These are phyloP conservation scores for Smutsia temminckii DNA, from an alignment of 2,797 vertebrate species.

Conservation along the genomic window DNA sequence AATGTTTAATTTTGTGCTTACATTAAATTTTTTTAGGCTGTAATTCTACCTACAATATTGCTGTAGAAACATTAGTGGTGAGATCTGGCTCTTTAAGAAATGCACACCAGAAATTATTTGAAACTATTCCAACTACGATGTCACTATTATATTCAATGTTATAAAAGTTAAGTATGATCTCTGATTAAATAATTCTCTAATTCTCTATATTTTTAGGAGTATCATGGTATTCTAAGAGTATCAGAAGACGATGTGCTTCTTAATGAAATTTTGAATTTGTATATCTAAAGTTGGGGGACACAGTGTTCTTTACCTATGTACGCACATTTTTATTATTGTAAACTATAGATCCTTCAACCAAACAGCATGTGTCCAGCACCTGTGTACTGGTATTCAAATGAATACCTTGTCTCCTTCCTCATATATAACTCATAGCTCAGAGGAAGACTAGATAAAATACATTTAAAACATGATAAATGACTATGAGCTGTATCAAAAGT, in stretches of 20 bases:
- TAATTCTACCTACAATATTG: slow-evolving; percentile 2
- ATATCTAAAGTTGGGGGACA: not conserved
- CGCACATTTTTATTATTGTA: slow-evolving; percentile 26
- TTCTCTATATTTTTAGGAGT: slow-evolving; percentile 35
- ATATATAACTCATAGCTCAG: not conserved
- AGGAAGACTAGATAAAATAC: not conserved
- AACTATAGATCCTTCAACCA: not conserved
- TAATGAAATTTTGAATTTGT: slow-evolving; percentile 19
- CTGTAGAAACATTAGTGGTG: slow-evolving; percentile 37
- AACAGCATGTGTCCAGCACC: not conserved
- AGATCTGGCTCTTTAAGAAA: slow-evolving; percentile 39
- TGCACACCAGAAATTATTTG: slow-evolving; percentile 18
- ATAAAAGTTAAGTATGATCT: slow-evolving; percentile 22
- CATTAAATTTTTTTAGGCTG: slow-evolving; percentile 21
- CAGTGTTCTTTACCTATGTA: not conserved
- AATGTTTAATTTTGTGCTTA: slow-evolving; percentile 26
- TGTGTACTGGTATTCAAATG: not conserved
- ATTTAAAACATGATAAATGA: slow-evolving; percentile 37
- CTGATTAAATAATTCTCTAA: slow-evolving; percentile 20
- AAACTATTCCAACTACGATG: slow-evolving; percentile 8
- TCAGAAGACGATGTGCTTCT: slow-evolving; percentile 16
- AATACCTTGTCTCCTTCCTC: slow-evolving; percentile 23
- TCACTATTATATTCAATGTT: slow-evolving; percentile 9
- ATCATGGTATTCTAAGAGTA: not conserved
- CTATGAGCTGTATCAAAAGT: slow-evolving; percentile 22